Evolutionary conservation across 2,888 invertebrate genomes (phyloP).

Genomic region (Cephus sareptanus): DNA sequence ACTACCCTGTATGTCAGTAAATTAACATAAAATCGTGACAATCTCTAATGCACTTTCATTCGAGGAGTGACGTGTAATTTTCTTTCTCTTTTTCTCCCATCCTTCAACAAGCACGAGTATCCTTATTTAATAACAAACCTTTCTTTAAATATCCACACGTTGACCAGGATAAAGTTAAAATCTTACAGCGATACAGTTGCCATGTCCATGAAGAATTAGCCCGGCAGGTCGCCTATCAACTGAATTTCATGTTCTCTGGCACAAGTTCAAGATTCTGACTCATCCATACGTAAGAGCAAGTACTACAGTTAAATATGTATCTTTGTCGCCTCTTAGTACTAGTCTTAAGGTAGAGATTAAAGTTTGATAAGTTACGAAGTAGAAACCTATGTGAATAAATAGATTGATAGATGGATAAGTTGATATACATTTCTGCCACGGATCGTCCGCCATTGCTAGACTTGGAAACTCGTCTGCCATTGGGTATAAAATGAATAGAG

Average conservation of each 20-base stretch:
- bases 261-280: background rate
- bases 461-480: background rate
- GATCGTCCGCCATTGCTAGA: background rate
- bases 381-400: background rate
- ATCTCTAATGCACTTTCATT: background rate
- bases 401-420: background rate
- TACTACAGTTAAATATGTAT: background rate
- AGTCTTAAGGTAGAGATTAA: background rate
- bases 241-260: constrained; percentile 13
- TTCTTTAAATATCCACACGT: background rate
- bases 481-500: background rate
- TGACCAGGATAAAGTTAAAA: background rate
- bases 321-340: background rate
- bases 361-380: background rate
- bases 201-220: constrained; percentile 1
- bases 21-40: background rate
- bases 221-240: constrained; percentile 5
- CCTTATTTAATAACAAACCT: background rate
- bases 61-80: background rate
- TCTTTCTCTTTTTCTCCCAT: background rate
- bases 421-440: background rate
- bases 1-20: background rate
- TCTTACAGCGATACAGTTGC: background rate
- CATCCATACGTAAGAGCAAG: background rate
- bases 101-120: too few species aligned